Conservation (phyloP, 1,140 invertebrate species). For the Mya arenaria region DNA sequence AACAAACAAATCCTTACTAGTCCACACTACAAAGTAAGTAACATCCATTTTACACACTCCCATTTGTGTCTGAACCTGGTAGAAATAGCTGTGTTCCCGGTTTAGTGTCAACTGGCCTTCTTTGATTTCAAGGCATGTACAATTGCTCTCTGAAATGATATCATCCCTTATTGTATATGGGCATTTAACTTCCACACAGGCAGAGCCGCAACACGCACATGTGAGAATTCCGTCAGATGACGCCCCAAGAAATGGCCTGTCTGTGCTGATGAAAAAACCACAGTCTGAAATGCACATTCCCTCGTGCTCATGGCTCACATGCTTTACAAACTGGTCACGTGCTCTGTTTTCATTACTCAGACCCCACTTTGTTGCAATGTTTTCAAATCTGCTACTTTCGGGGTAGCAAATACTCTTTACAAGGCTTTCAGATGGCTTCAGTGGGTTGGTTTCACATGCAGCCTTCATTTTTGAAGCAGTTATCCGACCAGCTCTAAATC, state of each 20-base stretch:
- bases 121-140: neutral
- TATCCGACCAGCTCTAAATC: slow-evolving; percentile 53
- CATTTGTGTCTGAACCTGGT: slow-evolving; percentile 43
- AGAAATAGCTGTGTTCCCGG: slow-evolving; percentile 31
- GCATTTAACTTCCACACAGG: slow-evolving; percentile 61
- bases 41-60: slow-evolving; percentile 3
- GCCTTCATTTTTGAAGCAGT: slow-evolving; percentile 57
- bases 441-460: slow-evolving; percentile 35
- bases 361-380: slow-evolving; percentile 56
- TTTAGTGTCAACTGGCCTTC: slow-evolving; percentile 33
- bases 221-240: slow-evolving; percentile 56
- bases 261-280: slow-evolving; percentile 58
- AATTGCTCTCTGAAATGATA: neutral
- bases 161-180: slow-evolving; percentile 48
- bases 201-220: slow-evolving; percentile 59
- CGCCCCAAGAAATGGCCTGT: slow-evolving; percentile 56
- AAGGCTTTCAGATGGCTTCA: slow-evolving; percentile 33
- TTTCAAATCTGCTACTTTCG: neutral
- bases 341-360: slow-evolving; percentile 53
- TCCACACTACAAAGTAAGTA: slow-evolving; percentile 46
- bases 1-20: slow-evolving; percentile 10
- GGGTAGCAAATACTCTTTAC: slow-evolving; percentile 59
- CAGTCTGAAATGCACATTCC: slow-evolving; percentile 46
- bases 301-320: slow-evolving; percentile 24
- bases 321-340: neutral